Conservation (phyloP, 2,888 invertebrate species). For the Leptarthrus brevirostris region DNA sequence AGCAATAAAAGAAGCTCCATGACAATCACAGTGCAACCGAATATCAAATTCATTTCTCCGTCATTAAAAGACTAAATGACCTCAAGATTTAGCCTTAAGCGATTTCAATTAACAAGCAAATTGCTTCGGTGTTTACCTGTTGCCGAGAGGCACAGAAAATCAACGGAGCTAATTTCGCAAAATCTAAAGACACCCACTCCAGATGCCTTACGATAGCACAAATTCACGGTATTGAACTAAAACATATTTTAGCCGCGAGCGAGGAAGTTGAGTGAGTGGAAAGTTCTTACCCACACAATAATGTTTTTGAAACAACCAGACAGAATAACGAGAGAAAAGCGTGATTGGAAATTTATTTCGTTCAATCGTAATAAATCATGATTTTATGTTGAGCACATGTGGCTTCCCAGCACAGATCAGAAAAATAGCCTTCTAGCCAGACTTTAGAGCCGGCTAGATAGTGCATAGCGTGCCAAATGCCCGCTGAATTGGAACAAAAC, state of each 20-base stretch:
- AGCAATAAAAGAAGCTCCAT: too few relatives aligned
- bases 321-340: constrained; percentile 31
- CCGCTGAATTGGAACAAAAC: constrained; percentile 45
- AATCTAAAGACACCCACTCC: constrained; percentile 16
- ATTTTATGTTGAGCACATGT: constrained; percentile 47
- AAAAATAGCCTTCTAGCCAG: not conserved
- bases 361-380: constrained; percentile 48
- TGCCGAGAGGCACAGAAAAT: constrained; percentile 21
- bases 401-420: not conserved
- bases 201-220: not conserved
- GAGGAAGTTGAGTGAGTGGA: not conserved
- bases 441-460: constrained; percentile 6
- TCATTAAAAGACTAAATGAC: not conserved
- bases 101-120: constrained; percentile 34
- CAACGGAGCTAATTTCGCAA: not conserved
- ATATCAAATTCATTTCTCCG: too few relatives aligned
- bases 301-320: too few relatives aligned
- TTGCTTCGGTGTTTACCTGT: constrained; percentile 38
- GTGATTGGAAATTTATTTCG: constrained; percentile 48
- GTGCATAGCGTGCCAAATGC: constrained; percentile 39
- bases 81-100: constrained; percentile 23
- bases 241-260: constrained; percentile 14
- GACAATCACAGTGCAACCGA: too few relatives aligned
- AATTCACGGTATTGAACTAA: constrained; percentile 16
- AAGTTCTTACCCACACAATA: too few relatives aligned